These are phyloP conservation scores for Aricia agestis DNA, from an alignment of 1,140 invertebrate genomes.

Conservation along the genomic window DNA sequence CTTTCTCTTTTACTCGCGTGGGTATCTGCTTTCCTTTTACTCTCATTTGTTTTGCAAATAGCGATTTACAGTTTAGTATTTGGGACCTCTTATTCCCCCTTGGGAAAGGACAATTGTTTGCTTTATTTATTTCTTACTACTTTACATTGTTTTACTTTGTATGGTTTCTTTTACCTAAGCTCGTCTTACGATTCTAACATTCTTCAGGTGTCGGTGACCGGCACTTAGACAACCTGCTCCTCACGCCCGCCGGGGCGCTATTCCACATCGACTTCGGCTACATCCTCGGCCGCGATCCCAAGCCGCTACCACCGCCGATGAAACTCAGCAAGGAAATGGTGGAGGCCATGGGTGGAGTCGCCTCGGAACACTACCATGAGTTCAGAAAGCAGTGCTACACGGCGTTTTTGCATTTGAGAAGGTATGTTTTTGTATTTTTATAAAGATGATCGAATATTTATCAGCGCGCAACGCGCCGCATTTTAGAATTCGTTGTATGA, in stretches of 20 bases:
- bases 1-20: no score
- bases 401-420: slow-evolving; percentile 94
- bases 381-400: slow-evolving; percentile 97
- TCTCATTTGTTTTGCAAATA: no score
- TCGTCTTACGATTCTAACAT: background rate
- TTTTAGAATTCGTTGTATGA: no score
- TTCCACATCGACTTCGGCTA: slow-evolving; percentile 99
- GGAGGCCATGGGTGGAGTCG: slow-evolving; percentile 97
- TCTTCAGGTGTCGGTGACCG: slow-evolving; percentile 94
- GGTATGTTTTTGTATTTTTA: slow-evolving; percentile 71
- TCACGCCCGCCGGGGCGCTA: slow-evolving; percentile 92
- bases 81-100: no score
- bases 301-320: slow-evolving; percentile 98
- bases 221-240: slow-evolving; percentile 97
- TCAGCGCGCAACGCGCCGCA: no score
- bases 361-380: slow-evolving; percentile 94
- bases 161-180: no score
- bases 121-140: no score
- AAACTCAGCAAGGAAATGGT: slow-evolving; percentile 99
- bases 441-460: no score
- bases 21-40: no score
- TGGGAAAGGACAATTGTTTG: no score
- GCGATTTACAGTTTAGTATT: no score
- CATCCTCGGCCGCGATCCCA: slow-evolving; percentile 98
- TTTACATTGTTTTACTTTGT: no score